Base-by-base conservation (phyloP, 2,797 vertebrate species). In the Perodicticus potto region DNA sequence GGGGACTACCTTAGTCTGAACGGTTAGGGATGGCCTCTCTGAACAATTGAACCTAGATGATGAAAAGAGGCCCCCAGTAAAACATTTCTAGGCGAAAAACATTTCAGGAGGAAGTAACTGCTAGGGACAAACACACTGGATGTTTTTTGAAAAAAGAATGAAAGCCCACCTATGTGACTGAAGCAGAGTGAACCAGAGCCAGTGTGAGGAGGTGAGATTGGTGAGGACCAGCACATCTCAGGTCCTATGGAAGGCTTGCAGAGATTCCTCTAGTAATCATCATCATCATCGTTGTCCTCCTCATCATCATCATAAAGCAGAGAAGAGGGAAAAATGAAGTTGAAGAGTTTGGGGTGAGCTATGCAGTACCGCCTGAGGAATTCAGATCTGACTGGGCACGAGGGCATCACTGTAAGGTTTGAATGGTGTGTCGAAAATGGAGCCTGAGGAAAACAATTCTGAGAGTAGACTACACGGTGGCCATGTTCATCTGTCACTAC, bases 101-200 rank as follows among this genome's bases (percentile, higher is more conserved):
- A 91, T 80, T 88, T 45, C n/a, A 94, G 53, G 27, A 55, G 85
- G 59, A 83, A 93, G 19, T 88, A 82, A 89, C 25, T 82, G 40
- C 61, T 34, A 81, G 34, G 49, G 6, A 96, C 65, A 55, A 90
- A 90, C n/a, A 92, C 32, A 7, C 37, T 65, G 85, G 63, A 63
- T 73, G 20, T 82, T 85, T 95, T 94, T n/a, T 78, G 72, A 65
- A 14, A 94, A 93, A 25, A 55, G 57, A 94, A 74, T 45, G 49
- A 88, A 78, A 40, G 27, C 59, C 27, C 72, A 25, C 29, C 17
- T 32, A 11, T 73, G 49, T 74, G 40, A 82, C 13, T 88, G 84
- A 88, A 94, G 43, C 20, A 37, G 29, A 92, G 67, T 49, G 22
- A 67, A 11, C 25, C 37, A 74, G 32, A 32, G 32, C 49, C 17